A percentile compares a stretch with the other conserved stretches of the same genome.
Evolutionary conservation across 2,113 vertebrate species (phyloP).

Genomic region (Plecturocebus donacophilus): DNA sequence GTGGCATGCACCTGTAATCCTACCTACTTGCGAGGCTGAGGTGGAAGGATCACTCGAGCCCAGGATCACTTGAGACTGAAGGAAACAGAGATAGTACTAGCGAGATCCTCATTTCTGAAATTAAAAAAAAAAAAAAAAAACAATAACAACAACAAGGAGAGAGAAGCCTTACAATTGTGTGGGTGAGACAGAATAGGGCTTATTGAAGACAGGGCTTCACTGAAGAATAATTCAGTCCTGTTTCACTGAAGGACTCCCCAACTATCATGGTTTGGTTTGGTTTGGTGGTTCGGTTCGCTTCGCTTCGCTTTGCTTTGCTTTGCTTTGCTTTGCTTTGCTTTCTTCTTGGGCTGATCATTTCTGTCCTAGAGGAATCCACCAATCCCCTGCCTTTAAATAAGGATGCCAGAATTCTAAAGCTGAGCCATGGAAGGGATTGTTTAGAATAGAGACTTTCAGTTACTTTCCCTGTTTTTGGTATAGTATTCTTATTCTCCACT

Average conservation of each 20-base stretch:
- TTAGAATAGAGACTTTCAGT: not conserved
- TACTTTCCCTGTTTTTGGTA: not conserved
- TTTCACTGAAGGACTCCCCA: not conserved
- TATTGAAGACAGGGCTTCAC: not conserved
- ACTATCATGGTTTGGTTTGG: not conserved
- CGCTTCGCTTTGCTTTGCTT: not conserved
- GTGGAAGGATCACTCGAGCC: too few species aligned
- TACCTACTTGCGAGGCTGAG: too few species aligned
- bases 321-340: not conserved
- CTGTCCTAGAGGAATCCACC: not conserved
- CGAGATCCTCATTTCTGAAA: too few species aligned
- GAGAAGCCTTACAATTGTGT: not conserved
- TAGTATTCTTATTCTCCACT: not conserved
- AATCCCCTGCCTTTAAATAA: not conserved
- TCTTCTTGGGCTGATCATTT: not conserved
- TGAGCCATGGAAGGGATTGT: not conserved
- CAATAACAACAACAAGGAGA: not conserved
- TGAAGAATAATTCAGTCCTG: not conserved
- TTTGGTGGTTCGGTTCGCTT: too few species aligned
- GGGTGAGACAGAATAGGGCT: not conserved
- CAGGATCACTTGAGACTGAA: too few species aligned
- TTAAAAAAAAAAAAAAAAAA: too few species aligned
- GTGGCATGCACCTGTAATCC: too few species aligned
- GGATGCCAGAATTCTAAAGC: not conserved
- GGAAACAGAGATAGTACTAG: too few species aligned